These are phyloP conservation scores for Romanogobio albipinnatus DNA, from an alignment of 2,113 vertebrate genomes.

Conservation along the genomic window DNA sequence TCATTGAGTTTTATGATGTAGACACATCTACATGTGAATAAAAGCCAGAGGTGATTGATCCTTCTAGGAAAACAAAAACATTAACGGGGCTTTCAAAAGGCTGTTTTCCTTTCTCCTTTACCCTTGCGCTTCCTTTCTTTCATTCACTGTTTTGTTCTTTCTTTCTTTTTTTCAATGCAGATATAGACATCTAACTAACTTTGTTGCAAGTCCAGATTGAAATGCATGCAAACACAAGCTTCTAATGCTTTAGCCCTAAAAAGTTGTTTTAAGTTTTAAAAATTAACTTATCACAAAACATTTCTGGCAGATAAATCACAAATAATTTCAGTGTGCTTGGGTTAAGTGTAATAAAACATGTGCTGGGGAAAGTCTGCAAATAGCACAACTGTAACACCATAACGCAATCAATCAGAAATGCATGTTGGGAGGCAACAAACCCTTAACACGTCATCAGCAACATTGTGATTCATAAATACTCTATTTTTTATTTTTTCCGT, in stretches of 20 bases:
- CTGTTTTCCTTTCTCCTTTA: slow-evolving; percentile 44
- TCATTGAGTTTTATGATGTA: slow-evolving; percentile 58
- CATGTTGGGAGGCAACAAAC: neutral
- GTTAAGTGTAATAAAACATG: neutral
- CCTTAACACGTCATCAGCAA: no score
- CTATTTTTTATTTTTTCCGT: neutral
- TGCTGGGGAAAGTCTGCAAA: neutral
- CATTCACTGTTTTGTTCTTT: slow-evolving; percentile 33
- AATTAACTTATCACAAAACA: neutral
- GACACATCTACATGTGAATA: slow-evolving; percentile 58
- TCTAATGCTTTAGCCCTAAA: neutral
- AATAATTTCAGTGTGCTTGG: neutral
- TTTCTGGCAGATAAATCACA: neutral
- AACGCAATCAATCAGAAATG: neutral
- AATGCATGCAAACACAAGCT: slow-evolving; percentile 67
- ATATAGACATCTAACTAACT: slow-evolving; percentile 37
- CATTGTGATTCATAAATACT: neutral
- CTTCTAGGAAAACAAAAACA: slow-evolving; percentile 78
- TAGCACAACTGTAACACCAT: neutral
- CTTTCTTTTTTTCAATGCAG: slow-evolving; percentile 20
- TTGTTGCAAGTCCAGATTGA: slow-evolving; percentile 31
- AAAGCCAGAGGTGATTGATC: slow-evolving; percentile 69
- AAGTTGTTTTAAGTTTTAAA: neutral
- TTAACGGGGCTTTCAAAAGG: slow-evolving; percentile 50
- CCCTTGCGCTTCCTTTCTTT: slow-evolving; percentile 25